These are phyloP conservation scores for Diadromus collaris DNA, from an alignment of 2,888 invertebrate genomes.

Conservation along the genomic window DNA sequence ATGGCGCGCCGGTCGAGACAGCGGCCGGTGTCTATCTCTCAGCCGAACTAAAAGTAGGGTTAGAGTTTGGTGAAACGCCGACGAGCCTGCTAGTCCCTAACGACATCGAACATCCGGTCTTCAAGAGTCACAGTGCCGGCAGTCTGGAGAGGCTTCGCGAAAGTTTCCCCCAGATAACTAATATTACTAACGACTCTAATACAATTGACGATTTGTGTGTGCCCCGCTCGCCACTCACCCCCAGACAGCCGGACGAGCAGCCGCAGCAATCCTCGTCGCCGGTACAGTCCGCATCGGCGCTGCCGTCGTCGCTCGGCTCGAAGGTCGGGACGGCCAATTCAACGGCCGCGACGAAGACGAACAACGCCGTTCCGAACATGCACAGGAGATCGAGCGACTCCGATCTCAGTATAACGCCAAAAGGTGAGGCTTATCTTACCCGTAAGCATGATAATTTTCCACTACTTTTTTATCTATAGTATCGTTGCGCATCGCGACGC, in stretches of 20 bases:
- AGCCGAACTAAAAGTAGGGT: not conserved
- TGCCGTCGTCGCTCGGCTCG: constrained; percentile 80
- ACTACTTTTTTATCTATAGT: not conserved
- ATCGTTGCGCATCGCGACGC: constrained; percentile 3
- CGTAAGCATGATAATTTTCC: constrained; percentile 19
- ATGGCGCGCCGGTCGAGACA: not conserved
- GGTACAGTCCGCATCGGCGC: constrained; percentile 46
- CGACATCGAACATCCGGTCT: constrained; percentile 61
- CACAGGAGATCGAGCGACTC: constrained; percentile 95
- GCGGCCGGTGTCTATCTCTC: not conserved
- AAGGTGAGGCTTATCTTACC: constrained; percentile 84
- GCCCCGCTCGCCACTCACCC: constrained; percentile 77
- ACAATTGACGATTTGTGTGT: constrained; percentile 79
- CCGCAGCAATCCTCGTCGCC: constrained; percentile 59
- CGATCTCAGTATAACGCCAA: constrained; percentile 95
- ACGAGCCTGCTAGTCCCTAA: constrained; percentile 42
- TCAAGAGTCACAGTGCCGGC: constrained; percentile 67
- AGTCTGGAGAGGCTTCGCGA: constrained; percentile 64
- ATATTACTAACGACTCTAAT: constrained; percentile 75
- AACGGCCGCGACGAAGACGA: constrained; percentile 79
- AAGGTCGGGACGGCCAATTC: constrained; percentile 81
- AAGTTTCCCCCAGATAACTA: constrained; percentile 55
- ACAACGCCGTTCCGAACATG: constrained; percentile 77
- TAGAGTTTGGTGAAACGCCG: not conserved
- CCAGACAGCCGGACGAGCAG: constrained; percentile 75